phyloP scores from a whole-genome alignment of 1,140 invertebrate species.

The Philotrypesis tridentata region DNA sequence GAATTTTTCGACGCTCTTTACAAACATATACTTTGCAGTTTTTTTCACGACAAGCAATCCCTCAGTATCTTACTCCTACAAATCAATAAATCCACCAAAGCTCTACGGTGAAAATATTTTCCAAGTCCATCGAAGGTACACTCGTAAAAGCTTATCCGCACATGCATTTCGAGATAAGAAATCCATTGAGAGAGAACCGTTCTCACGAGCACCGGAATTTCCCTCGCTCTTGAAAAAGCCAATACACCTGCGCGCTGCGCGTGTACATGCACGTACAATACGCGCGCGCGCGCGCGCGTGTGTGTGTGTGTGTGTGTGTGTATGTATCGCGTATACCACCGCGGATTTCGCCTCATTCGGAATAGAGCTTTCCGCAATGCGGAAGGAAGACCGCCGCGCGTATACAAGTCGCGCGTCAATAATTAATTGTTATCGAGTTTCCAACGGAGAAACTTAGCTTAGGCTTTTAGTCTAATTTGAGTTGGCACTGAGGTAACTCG shows the following conservation, averaged over 20 bases:
- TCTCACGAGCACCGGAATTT: not conserved
- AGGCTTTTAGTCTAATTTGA: not conserved
- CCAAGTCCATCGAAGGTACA: too few relatives aligned
- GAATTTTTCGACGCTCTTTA: too few relatives aligned
- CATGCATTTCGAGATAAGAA: not conserved
- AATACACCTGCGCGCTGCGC: not conserved
- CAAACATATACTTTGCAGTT: too few relatives aligned
- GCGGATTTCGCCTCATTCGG: not conserved
- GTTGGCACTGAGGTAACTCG: not conserved
- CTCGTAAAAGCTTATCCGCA: slow-evolving; percentile 7
- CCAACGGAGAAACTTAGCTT: not conserved
- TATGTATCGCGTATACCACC: too few relatives aligned
- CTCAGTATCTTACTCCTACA: too few relatives aligned
- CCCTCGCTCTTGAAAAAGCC: not conserved
- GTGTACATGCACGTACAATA: not conserved
- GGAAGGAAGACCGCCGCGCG: slow-evolving; percentile 9
- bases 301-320: too few relatives aligned
- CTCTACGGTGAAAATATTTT: too few relatives aligned
- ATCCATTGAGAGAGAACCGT: not conserved
- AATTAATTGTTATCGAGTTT: slow-evolving; percentile 39
- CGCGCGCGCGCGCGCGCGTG: too few relatives aligned
- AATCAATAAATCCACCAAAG: too few relatives aligned
- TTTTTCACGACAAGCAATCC: too few relatives aligned
- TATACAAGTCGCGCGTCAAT: slow-evolving; percentile 18
- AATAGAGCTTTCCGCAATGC: slow-evolving; percentile 1